Conservation (phyloP, 2,888 invertebrate genomes). For the Caenorhabditis macrosperma region DNA sequence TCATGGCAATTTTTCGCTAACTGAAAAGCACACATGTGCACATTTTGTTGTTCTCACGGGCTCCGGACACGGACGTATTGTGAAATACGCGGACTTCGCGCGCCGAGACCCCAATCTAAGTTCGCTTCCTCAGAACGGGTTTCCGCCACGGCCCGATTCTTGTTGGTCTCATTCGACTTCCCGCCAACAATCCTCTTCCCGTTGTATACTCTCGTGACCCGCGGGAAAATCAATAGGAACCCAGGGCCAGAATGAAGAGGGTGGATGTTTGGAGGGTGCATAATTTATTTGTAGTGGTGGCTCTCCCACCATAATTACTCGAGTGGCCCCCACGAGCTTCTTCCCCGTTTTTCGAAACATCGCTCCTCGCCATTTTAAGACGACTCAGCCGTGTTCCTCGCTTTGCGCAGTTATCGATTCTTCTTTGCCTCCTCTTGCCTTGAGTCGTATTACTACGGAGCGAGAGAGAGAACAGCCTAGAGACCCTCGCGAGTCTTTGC, state of each 20-base stretch:
- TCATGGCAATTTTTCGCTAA: background rate
- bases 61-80: background rate
- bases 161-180: constrained; percentile 19
- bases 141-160: constrained; percentile 1
- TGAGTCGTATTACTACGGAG: constrained; percentile 24
- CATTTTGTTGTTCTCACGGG: background rate
- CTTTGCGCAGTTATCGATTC: constrained; percentile 43
- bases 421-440: constrained; percentile 15
- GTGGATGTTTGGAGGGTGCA: background rate
- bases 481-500: constrained; percentile 9
- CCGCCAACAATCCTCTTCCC: constrained; percentile 28
- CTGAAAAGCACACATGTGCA: background rate
- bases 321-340: background rate
- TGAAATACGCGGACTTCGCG: background rate
- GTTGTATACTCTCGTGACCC: constrained; percentile 42
- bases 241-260: constrained; percentile 7
- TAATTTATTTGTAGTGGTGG: background rate
- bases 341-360: background rate
- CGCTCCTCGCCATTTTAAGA: background rate
- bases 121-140: background rate
- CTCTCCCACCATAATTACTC: background rate
- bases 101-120: background rate
- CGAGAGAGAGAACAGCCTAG: constrained; percentile 5
- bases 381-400: background rate
- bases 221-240: constrained; percentile 43